phyloP scores from a whole-genome alignment of 2,797 vertebrate genomes.

The Distichodus sexfasciatus region DNA sequence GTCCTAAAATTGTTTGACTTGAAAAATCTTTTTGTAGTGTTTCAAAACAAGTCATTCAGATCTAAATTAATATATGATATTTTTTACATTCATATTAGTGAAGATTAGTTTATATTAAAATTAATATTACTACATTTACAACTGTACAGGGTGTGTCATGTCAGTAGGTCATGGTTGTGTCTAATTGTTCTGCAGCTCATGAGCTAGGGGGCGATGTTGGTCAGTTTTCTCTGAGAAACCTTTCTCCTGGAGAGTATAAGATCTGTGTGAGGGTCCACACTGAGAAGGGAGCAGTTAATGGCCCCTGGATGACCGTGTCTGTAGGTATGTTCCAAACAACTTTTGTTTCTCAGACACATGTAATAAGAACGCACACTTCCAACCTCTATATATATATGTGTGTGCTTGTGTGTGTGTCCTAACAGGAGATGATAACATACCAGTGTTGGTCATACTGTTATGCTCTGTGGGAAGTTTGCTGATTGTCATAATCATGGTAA shows the following conservation, averaged over 20 bases:
- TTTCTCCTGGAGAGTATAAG: constrained; percentile 12
- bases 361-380: not conserved
- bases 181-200: constrained; percentile 12
- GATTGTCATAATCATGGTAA: constrained; percentile 38
- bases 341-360: not conserved
- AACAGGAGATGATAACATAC: constrained; percentile 25
- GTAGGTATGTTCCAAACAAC: constrained; percentile 26
- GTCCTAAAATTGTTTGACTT: no score
- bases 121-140: no score
- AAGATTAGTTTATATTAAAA: no score
- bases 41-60: no score
- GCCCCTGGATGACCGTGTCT: constrained; percentile 30
- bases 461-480: constrained; percentile 29
- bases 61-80: no score
- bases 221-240: constrained; percentile 13
- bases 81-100: no score
- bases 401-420: constrained; percentile 29
- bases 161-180: not conserved
- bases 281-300: constrained; percentile 25
- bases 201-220: not conserved
- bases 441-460: constrained; percentile 37
- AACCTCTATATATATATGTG: constrained; percentile 1
- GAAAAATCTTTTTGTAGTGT: no score
- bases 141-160: not conserved
- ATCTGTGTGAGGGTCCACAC: constrained; percentile 46